Conservation (phyloP, 2,888 invertebrate species). For the Sabellastarte sp. region DNA sequence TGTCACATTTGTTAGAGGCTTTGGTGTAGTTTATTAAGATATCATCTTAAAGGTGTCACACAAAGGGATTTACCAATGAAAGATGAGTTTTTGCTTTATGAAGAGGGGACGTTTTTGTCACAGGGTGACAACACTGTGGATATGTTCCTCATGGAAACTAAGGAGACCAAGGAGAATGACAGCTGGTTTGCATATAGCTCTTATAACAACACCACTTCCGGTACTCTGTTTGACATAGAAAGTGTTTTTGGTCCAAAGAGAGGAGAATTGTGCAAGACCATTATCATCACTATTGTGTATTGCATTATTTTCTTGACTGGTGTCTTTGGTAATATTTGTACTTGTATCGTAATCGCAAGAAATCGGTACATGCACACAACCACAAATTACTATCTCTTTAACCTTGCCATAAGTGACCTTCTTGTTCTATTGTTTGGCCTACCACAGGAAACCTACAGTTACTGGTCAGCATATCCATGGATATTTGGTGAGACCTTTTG, state of each 20-base stretch:
- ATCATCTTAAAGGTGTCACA: no score
- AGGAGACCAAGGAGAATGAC: no score
- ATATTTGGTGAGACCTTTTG: conserved; percentile 76
- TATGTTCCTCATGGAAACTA: no score
- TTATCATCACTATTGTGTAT: conserved; percentile 61
- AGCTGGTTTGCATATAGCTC: no score
- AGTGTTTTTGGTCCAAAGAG: conserved; percentile 19
- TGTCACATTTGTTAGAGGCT: no score
- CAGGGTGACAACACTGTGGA: no score
- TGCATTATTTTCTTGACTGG: conserved; percentile 75
- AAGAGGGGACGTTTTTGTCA: no score
- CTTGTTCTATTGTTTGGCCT: conserved; percentile 76
- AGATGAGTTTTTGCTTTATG: no score
- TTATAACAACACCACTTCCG: neutral
- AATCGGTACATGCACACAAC: conserved; percentile 84
- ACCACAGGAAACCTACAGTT: conserved; percentile 73
- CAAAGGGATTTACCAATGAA: no score
- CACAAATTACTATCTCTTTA: conserved; percentile 89
- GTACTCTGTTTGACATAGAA: neutral
- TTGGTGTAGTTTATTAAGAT: no score
- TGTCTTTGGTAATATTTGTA: conserved; percentile 78
- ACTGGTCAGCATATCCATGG: conserved; percentile 58
- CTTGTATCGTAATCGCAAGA: conserved; percentile 81
- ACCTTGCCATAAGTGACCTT: conserved; percentile 74
- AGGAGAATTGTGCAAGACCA: conserved; percentile 19